These are phyloP conservation scores for Alaudala cheleensis DNA, from an alignment of 2,113 vertebrate species.

Conservation along the genomic window DNA sequence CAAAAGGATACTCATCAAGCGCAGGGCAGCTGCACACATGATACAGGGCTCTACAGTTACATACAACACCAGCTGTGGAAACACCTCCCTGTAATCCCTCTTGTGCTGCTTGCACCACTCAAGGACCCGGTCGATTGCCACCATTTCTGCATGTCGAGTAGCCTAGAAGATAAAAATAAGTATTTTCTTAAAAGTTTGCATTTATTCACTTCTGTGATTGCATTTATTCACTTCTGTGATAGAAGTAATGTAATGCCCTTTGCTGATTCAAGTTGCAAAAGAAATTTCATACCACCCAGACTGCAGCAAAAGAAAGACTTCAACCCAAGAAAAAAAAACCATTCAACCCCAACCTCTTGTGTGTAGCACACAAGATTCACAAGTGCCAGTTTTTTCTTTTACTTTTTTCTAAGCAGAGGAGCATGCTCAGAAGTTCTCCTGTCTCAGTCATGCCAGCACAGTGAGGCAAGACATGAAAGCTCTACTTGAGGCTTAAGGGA, in stretches of 20 bases:
- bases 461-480: background rate
- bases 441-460: background rate
- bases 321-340: background rate
- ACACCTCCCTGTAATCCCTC: constrained; percentile 73
- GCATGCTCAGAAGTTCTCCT: background rate
- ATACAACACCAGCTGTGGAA: constrained; percentile 78
- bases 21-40: constrained; percentile 92
- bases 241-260: background rate
- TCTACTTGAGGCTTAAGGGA: background rate
- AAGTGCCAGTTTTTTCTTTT: background rate
- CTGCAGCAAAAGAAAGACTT: background rate
- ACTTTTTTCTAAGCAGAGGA: background rate
- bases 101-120: constrained; percentile 80
- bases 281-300: background rate
- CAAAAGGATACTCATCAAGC: constrained; percentile 89
- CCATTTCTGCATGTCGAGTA: constrained; percentile 96
- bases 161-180: constrained; percentile 76
- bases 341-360: background rate
- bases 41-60: constrained; percentile 97
- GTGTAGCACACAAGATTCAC: background rate
- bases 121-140: constrained; percentile 87
- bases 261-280: background rate
- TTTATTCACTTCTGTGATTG: background rate
- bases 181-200: background rate
- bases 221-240: background rate